Evolutionary conservation across 2,888 invertebrate genomes (phyloP).

Genomic region (Branchipolynoe longqiensis): DNA sequence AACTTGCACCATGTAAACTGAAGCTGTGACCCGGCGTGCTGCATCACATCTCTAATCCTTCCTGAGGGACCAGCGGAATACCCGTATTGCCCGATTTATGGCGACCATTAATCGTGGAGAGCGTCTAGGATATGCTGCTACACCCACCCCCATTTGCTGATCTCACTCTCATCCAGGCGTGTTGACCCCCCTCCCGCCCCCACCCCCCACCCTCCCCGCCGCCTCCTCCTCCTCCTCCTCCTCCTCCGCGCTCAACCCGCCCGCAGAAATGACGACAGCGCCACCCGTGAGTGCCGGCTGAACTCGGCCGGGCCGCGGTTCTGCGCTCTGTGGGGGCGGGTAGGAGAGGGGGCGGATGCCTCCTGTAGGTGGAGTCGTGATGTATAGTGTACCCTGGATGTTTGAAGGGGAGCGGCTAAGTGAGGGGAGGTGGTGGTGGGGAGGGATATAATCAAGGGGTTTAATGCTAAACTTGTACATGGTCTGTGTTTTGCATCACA

Average conservation of each 20-base stretch:
- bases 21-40: too few relatives aligned
- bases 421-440: not conserved
- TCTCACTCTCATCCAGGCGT: too few relatives aligned
- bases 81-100: too few relatives aligned
- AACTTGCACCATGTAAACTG: too few relatives aligned
- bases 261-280: not conserved
- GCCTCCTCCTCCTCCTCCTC: not conserved
- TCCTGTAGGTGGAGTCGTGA: not conserved
- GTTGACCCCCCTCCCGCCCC: not conserved
- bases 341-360: not conserved
- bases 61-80: too few relatives aligned
- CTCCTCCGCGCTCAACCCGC: not conserved
- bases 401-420: not conserved
- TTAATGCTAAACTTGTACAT: not conserved
- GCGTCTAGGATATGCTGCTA: too few relatives aligned
- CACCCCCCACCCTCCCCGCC: not conserved
- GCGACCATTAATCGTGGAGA: too few relatives aligned
- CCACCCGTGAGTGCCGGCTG: not conserved
- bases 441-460: not conserved
- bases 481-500: too few relatives aligned
- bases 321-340: not conserved
- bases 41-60: too few relatives aligned
- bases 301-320: not conserved
- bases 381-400: slow-evolving; percentile 49
- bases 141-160: too few relatives aligned